Evolutionary conservation across 2,113 vertebrate genomes (phyloP).

Genomic region (Hirundichthys speculiger): DNA sequence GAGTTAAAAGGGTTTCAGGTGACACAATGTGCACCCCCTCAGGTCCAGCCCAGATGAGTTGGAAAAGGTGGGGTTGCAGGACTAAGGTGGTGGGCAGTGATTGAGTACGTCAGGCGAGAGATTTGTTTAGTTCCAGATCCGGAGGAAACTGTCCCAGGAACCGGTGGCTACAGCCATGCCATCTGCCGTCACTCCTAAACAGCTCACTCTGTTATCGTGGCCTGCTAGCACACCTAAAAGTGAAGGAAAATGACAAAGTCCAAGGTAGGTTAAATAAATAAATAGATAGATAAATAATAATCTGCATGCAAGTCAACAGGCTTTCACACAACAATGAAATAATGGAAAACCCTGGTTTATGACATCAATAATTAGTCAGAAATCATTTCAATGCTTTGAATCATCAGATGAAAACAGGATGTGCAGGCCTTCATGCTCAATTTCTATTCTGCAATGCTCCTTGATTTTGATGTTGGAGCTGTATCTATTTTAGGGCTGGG

Average conservation of each 20-base stretch:
- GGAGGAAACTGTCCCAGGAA: slow-evolving; percentile 99
- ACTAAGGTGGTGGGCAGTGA: slow-evolving; percentile 48
- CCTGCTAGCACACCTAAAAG: slow-evolving; percentile 92
- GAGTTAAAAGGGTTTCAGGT: slow-evolving; percentile 32
- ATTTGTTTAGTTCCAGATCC: slow-evolving; percentile 94
- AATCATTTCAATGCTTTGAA: too few species aligned
- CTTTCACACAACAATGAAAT: too few species aligned
- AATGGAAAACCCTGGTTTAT: too few species aligned
- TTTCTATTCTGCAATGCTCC: too few species aligned
- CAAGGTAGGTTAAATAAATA: not conserved
- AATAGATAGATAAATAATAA: too few species aligned
- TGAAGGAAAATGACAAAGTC: not conserved
- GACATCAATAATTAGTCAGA: too few species aligned
- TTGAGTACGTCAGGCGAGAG: slow-evolving; percentile 21
- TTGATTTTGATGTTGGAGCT: too few species aligned
- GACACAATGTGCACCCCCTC: slow-evolving; percentile 72
- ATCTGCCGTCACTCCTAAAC: slow-evolving; percentile 94
- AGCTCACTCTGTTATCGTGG: slow-evolving; percentile 98
- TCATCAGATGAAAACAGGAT: too few species aligned
- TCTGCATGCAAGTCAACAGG: too few species aligned
- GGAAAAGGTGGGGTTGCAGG: slow-evolving; percentile 17
- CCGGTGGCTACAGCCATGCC: slow-evolving; percentile 98
- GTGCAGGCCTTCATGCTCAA: too few species aligned
- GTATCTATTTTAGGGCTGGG: too few species aligned
- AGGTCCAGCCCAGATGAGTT: slow-evolving; percentile 57